Conservation (phyloP, 2,888 invertebrate genomes). For the Ashinkailepas kermadecensis region DNA sequence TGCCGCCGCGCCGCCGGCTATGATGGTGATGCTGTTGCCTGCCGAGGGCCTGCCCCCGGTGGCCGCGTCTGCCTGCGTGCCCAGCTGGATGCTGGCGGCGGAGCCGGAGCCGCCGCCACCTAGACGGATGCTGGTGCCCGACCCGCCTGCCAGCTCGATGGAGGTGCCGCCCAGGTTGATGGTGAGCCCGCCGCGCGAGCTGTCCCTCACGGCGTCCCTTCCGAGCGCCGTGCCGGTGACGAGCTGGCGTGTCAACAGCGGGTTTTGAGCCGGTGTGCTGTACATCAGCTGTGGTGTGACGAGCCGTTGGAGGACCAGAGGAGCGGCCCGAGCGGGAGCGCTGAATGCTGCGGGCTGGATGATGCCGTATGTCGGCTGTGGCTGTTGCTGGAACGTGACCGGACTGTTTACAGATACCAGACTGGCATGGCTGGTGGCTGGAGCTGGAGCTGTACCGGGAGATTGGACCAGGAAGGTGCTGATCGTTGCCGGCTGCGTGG, state of each 20-base stretch:
- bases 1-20: neutral
- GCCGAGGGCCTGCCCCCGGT: neutral
- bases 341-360: neutral
- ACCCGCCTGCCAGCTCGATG: neutral
- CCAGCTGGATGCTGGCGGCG: no score
- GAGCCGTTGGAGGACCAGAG: neutral
- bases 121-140: neutral
- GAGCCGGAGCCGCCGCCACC: neutral
- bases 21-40: conserved; percentile 5
- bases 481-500: neutral
- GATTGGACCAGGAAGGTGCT: neutral
- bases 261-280: neutral
- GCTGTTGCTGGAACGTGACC: neutral
- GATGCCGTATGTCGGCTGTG: neutral
- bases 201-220: neutral
- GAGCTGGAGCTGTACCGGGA: neutral
- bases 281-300: neutral
- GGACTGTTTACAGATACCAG: no score
- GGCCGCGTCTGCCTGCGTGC: neutral
- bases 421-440: no score
- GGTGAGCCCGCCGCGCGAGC: neutral
- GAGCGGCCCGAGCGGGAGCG: neutral
- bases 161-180: neutral
- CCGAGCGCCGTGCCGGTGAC: neutral
- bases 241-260: neutral